Base-by-base conservation (phyloP, 2,113 vertebrate species). In the Pelodiscus sinensis region DNA sequence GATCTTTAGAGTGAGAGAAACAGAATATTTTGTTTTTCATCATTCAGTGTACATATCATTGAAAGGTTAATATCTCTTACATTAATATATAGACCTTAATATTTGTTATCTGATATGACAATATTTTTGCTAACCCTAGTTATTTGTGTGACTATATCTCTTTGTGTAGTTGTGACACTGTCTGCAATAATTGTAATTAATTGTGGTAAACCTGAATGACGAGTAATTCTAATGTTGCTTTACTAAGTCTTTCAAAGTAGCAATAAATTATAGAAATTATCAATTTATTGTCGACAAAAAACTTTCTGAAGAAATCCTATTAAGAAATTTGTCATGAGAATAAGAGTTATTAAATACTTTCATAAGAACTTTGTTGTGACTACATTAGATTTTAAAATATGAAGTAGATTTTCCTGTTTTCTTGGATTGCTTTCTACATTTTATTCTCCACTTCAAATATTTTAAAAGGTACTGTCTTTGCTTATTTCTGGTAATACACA, bases 1-100 rank as follows among this genome's bases (percentile, higher is more conserved):
- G 92, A 92, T 93, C 19, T 2, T 87, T 83, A 89, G 87, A 94
- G 87, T 77, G 81, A 85, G 44, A 81, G 31, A 90, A 83, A 87
- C 0, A 8, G 1, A n/a, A 58, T 11, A 71, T 19, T 65, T 55
- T 88, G 0, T 82, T 96, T 94, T 56, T 25, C 58, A 60, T 38
- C 87, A 57, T 79, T 19, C 79, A 1, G 82, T 95, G 84, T 25
- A 35, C 9, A 29, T 86, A 12, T 73, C 86, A 84, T 81, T 54
- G 57, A 81, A 62, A 16, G 35, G 56, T n/a, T 68, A 68, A 31
- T 68, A n/a, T n/a, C 15, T 18, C 31, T 68, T 68, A 44, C 21
- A 21, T 75, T 75, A 24, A 44, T 10, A 24, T 25, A 24, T 77
- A 50, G 19, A 7, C 22, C 9, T 75, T 6, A 38, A 8, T 75